phyloP scores from a whole-genome alignment of 2,113 vertebrate species.

The Xiphophorus couchianus region DNA sequence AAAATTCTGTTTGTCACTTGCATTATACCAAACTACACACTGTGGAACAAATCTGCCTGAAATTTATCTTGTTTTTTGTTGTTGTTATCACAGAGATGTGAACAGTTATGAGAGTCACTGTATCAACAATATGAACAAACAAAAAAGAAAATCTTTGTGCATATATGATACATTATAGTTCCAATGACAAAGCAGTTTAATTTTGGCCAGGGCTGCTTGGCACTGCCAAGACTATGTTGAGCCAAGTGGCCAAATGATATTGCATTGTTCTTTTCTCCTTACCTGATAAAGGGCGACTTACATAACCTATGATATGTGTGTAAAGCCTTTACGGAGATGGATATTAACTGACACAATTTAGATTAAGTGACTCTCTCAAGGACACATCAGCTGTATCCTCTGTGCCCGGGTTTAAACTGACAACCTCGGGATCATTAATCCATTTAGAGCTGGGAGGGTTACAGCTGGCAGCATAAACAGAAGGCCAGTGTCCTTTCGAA shows the following conservation, averaged over 20 bases:
- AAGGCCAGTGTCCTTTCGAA: constrained; percentile 61
- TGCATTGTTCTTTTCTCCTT: constrained; percentile 53
- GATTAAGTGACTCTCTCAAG: constrained; percentile 71
- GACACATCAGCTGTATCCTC: constrained; percentile 66
- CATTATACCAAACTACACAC: too few species aligned
- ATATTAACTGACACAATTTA: constrained; percentile 73
- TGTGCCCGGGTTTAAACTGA: constrained; percentile 61
- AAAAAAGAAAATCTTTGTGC: constrained; percentile 1
- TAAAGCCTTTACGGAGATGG: constrained; percentile 70
- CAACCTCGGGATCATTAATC: constrained; percentile 73
- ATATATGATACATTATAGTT: constrained; percentile 26
- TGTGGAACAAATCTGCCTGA: too few species aligned
- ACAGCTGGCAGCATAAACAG: constrained; percentile 65
- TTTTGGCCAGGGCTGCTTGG: constrained; percentile 45
- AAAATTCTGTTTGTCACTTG: too few species aligned
- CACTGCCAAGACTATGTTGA: constrained; percentile 33
- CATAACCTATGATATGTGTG: constrained; percentile 56
- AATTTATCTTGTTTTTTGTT: not conserved
- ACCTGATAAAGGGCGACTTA: constrained; percentile 66
- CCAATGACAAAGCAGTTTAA: constrained; percentile 50
- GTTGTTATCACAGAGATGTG: not conserved
- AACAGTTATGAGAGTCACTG: not conserved
- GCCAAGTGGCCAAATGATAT: constrained; percentile 27
- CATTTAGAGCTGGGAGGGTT: constrained; percentile 59
- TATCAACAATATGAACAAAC: constrained; percentile 8